Base-by-base conservation (phyloP, 2,797 vertebrate species). In the Tamandua tetradactyla region DNA sequence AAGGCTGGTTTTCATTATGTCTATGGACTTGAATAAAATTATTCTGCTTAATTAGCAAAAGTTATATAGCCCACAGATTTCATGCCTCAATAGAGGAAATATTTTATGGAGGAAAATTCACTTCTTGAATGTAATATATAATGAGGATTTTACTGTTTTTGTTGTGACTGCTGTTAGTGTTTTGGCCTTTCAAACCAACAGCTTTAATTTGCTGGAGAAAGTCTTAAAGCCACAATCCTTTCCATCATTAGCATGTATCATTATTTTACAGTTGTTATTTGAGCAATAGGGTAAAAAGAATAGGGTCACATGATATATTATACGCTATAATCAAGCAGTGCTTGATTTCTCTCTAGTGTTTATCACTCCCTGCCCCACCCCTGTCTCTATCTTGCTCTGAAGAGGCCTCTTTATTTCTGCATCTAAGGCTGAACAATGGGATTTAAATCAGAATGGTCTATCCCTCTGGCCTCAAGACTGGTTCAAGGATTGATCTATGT, bases 81-180 rank as follows among this genome's bases (percentile, higher is more conserved):
- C 52, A 78, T 89, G 42, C 8, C n/a, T 37, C 42, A 87, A 17
- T 30, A 49, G 30, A 47, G 27, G 20, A 75, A 10, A 4, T 88
- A 84, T 93, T 92, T 92, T 88, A 85, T 66, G 30, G 32, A 75
- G 40, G 30, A 74, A 82, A 91, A 15, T 74, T 92, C 17, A 86
- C 68, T 91, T 62, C 89, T 92, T 89, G 10, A 20, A 95, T 91
- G 42, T 27, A 78, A 11, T 32, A 49, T 62, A 61, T 81, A 25
- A 44, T 83, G 47, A 35, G 4, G 11, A 32, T 75, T 89, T 75
- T 57, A 44, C 47, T 74, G 15, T 74, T 74, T 74, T 49, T 72
- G 7, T 64, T 89, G 37, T 52, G 91, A 57, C 4, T 27, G 0
- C 87, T 76, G 20, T 76, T 76, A 23, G 35, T 94, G 14, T 47